phyloP scores from a whole-genome alignment of 1,140 invertebrate genomes.

The Microplitis demolitor region DNA sequence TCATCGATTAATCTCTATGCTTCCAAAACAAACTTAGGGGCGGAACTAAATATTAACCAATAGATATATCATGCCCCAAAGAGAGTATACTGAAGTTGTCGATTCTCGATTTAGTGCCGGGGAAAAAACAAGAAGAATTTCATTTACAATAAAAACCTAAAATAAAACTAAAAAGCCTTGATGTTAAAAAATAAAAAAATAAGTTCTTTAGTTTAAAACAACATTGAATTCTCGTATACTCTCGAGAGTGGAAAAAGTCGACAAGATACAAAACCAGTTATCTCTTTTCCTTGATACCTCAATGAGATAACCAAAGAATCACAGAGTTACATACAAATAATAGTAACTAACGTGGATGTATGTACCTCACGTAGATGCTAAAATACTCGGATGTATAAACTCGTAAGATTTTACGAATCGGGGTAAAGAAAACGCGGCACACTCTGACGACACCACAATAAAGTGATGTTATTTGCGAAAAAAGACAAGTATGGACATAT shows the following conservation, averaged over 20 bases:
- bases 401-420: too few species aligned
- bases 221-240: not conserved
- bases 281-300: not conserved
- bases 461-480: not conserved
- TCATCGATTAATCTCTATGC: not conserved
- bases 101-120: not conserved
- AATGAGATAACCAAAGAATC: not conserved
- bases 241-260: not conserved
- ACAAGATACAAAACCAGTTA: not conserved
- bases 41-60: not conserved
- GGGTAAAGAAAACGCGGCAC: too few species aligned
- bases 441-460: too few species aligned
- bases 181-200: not conserved
- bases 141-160: not conserved
- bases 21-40: constrained; percentile 10
- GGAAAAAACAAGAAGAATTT: not conserved
- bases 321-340: not conserved
- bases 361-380: not conserved
- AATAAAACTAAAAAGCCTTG: too few species aligned
- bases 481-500: not conserved
- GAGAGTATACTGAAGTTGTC: too few species aligned
- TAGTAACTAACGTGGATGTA: not conserved
- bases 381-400: too few species aligned
- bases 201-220: not conserved
- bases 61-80: constrained; percentile 4